Evolutionary conservation across 2,113 vertebrate species (phyloP).

Genomic region (Bagarius yarrelli): DNA sequence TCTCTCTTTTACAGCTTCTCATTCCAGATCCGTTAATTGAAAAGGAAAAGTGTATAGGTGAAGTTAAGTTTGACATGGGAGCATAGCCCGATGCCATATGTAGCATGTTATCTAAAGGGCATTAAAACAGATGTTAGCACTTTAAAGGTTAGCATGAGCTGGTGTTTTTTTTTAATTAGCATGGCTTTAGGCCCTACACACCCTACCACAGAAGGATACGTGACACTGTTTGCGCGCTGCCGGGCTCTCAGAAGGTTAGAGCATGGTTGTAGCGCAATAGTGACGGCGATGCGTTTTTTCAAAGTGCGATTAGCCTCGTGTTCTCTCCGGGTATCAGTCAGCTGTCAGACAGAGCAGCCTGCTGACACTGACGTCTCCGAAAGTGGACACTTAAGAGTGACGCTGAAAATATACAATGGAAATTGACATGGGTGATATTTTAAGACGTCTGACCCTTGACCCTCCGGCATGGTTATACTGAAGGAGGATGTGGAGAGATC

Average conservation of each 20-base stretch:
- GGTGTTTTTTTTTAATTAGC: slow-evolving; percentile 64
- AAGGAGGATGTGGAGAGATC: not conserved
- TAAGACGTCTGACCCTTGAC: slow-evolving; percentile 35
- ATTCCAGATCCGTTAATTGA: slow-evolving; percentile 44
- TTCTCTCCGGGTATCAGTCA: slow-evolving; percentile 52
- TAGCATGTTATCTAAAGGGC: slow-evolving; percentile 66
- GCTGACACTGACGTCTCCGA: slow-evolving; percentile 33
- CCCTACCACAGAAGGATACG: not conserved
- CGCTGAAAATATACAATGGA: slow-evolving; percentile 37
- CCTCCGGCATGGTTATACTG: not conserved
- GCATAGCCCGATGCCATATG: slow-evolving; percentile 45
- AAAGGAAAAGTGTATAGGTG: slow-evolving; percentile 41
- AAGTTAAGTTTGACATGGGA: slow-evolving; percentile 50
- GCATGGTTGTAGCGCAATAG: slow-evolving; percentile 21
- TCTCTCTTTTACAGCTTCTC: slow-evolving; percentile 29
- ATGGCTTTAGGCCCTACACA: slow-evolving; percentile 21
- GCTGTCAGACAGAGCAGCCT: slow-evolving; percentile 46
- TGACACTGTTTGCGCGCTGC: slow-evolving; percentile 1
- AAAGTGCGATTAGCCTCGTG: slow-evolving; percentile 49
- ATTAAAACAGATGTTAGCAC: slow-evolving; percentile 56
- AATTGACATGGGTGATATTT: slow-evolving; percentile 43
- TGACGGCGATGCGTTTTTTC: slow-evolving; percentile 22
- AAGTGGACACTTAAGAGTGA: slow-evolving; percentile 36
- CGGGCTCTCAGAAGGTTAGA: slow-evolving; percentile 42
- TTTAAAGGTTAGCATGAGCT: slow-evolving; percentile 68